These are phyloP conservation scores for Mareca strepera DNA, from an alignment of 2,797 vertebrate genomes.

Conservation along the genomic window DNA sequence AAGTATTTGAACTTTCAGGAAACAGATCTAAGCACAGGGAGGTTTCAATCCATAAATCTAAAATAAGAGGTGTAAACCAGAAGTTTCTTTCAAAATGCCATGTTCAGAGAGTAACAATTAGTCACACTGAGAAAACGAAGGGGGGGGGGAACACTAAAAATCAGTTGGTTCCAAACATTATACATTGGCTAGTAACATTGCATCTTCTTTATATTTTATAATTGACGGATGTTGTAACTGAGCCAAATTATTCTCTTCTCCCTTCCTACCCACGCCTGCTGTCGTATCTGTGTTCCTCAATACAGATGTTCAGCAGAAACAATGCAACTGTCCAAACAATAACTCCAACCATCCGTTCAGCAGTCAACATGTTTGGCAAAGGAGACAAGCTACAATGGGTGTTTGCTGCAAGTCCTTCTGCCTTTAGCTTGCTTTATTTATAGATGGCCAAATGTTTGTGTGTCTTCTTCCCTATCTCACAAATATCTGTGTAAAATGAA, in stretches of 20 bases:
- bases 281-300: neutral
- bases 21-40: neutral
- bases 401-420: neutral
- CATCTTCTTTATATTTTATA: constrained; percentile 7
- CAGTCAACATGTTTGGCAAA: neutral
- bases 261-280: constrained; percentile 4
- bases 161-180: neutral
- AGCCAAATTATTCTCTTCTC: constrained; percentile 47
- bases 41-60: neutral
- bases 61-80: neutral
- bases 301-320: constrained; percentile 59
- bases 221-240: constrained; percentile 5
- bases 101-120: neutral
- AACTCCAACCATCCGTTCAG: neutral
- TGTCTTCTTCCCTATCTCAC: neutral
- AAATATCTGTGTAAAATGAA: neutral
- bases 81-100: neutral
- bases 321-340: constrained; percentile 43
- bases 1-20: neutral
- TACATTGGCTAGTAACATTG: neutral
- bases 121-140: neutral
- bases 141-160: neutral
- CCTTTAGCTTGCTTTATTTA: neutral
- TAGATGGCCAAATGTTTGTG: rapidly evolving
- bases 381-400: neutral